Evolutionary conservation across 2,888 invertebrate genomes (phyloP), one percentile per base, ranked within the genome.

Genomic region (Tanytarsus gracilentus): DNA sequence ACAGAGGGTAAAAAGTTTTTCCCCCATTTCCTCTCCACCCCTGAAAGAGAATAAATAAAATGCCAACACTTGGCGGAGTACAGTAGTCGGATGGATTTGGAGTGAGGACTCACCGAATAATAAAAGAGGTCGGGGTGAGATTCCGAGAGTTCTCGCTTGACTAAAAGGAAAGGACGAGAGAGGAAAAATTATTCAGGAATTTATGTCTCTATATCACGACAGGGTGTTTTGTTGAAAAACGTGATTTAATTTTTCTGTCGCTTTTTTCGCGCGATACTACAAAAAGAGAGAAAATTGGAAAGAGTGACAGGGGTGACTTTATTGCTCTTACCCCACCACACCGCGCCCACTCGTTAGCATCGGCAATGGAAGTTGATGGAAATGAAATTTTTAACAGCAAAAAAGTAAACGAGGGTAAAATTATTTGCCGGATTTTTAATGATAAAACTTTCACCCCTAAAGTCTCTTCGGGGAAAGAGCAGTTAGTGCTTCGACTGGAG

Each of bases 161-260:
- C 21, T 44, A 18, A 55, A 39, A 23, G n/a, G 14, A 36, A 25
- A n/a, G 36, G 29, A 44, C 11, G 56, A 26, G 49, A 14, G 49
- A 49, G 21, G 49, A 56, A 29, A 36, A 56, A 56, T 56, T 56
- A 44, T 56, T 26, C 39, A 40, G 56, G 44, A 39, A 56, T 56
- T 56, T 56, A 56, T 56, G 56, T 56, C 56, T 56, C 33, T 27
- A 56, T 56, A 56, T 56, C 56, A 56, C 56, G 56, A 29, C 52
- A 52, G 56, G 33, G 40, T 18, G 53, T 29, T 18, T 36, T 36
- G 16, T 36, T 36, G 18, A 39, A 18, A 44, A 44, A 44, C 44
- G 44, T 44, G 44, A 44, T 44, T 44, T 44, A 44, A 44, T 44
- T 44, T 44, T 44, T 44, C 23, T 33, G n/a, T n/a, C n/a, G n/a